Evolutionary conservation across 2,113 vertebrate species (phyloP).

Genomic region (Lepus timidus): DNA sequence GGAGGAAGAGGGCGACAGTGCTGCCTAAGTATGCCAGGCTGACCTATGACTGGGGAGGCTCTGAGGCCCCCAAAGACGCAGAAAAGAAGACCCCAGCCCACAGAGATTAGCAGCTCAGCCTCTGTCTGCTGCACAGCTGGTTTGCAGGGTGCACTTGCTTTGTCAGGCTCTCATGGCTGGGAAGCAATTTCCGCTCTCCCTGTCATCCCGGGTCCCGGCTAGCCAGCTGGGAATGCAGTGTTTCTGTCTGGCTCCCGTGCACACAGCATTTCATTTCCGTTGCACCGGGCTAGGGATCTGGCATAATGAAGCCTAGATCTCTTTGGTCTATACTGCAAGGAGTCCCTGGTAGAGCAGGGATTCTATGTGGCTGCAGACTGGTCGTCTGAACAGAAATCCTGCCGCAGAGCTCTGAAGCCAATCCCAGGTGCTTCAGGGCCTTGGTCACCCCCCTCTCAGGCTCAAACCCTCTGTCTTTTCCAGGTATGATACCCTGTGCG

Average conservation of each 20-base stretch:
- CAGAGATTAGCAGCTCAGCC: not conserved
- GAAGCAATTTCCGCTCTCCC: not conserved
- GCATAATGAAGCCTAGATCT: slow-evolving; percentile 12
- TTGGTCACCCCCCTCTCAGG: not conserved
- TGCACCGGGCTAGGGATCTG: not conserved
- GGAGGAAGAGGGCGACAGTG: not conserved
- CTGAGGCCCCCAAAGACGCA: not conserved
- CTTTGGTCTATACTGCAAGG: not conserved
- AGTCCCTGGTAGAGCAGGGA: not conserved
- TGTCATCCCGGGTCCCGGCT: not conserved
- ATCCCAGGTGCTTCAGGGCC: not conserved
- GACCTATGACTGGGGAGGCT: not conserved
- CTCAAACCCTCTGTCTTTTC: not conserved
- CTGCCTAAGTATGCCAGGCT: not conserved
- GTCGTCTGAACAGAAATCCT: not conserved
- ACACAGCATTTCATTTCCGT: slow-evolving; percentile 32
- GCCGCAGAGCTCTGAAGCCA: not conserved
- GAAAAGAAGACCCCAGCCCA: not conserved
- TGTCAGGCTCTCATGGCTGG: not conserved
- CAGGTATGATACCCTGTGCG: not conserved
- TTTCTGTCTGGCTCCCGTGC: not conserved
- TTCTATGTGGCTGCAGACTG: slow-evolving; percentile 5
- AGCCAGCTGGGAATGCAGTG: not conserved
- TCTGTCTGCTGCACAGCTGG: not conserved
- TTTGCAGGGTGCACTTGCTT: not conserved